These are phyloP conservation scores for Bombylius major DNA, from an alignment of 2,888 invertebrate genomes.

Conservation along the genomic window DNA sequence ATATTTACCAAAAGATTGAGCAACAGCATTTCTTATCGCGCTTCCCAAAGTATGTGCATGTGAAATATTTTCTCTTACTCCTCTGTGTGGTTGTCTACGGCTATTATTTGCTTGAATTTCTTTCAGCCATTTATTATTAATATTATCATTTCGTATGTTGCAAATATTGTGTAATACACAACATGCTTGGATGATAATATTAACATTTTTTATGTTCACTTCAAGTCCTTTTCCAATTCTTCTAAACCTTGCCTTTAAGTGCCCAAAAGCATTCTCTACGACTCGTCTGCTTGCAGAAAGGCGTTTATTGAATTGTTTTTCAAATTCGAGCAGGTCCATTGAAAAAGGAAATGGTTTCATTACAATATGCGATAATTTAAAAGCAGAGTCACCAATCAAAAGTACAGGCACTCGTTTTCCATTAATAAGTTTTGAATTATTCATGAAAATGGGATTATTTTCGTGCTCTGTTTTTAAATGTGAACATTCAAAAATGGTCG, in stretches of 20 bases:
- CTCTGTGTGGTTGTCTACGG: no score
- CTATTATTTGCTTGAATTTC: no score
- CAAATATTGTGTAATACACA: slow-evolving; percentile 7
- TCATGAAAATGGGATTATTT: background rate
- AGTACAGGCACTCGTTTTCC: slow-evolving; percentile 8
- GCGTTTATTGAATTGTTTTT: slow-evolving; percentile 8
- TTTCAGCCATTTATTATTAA: background rate
- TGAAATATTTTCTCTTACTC: no score
- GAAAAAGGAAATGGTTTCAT: slow-evolving; percentile 13
- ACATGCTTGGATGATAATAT: slow-evolving; percentile 5
- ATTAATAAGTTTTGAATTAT: slow-evolving; percentile 4
- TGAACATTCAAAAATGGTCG: slow-evolving; percentile 10
- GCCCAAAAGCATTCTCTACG: slow-evolving; percentile 5
- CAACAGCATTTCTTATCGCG: no score
- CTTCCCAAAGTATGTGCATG: no score
- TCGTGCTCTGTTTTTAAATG: slow-evolving; percentile 2
- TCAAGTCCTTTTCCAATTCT: slow-evolving; percentile 11
- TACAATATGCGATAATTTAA: slow-evolving; percentile 2
- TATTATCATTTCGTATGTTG: background rate
- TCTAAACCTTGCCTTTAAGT: slow-evolving; percentile 13
- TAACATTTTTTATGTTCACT: slow-evolving; percentile 1
- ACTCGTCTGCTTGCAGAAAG: slow-evolving; percentile 9
- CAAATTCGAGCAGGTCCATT: slow-evolving; percentile 2
- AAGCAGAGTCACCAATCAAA: slow-evolving; percentile 8
- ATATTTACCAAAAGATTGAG: no score